phyloP scores from a whole-genome alignment of 2,113 vertebrate species.

The Pangasianodon gigas region DNA sequence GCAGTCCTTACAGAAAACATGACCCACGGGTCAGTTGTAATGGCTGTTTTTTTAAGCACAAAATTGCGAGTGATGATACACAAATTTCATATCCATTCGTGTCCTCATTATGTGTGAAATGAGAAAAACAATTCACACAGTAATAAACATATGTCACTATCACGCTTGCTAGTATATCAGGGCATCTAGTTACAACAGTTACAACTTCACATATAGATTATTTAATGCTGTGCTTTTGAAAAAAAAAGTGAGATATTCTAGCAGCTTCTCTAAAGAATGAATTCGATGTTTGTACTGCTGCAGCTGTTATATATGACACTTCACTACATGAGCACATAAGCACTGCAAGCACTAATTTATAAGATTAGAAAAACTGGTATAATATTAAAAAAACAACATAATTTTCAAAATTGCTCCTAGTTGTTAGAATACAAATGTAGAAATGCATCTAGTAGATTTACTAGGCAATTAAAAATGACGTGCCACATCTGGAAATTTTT shows the following conservation, averaged over 20 bases:
- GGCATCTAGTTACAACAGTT: not conserved
- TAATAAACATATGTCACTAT: not conserved
- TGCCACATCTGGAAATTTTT: constrained; percentile 16
- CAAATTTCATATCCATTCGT: not conserved
- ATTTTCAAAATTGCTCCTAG: not conserved
- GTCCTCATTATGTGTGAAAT: not conserved
- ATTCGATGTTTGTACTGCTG: not conserved
- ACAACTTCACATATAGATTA: not conserved
- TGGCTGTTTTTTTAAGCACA: not conserved
- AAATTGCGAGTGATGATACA: not conserved
- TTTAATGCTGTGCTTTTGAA: not conserved
- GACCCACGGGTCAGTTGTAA: not conserved
- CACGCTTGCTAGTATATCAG: not conserved
- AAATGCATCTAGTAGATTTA: not conserved
- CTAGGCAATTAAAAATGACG: constrained; percentile 1
- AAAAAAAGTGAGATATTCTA: not conserved
- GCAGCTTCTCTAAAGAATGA: not conserved
- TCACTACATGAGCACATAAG: not conserved
- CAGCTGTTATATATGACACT: not conserved
- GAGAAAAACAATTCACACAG: not conserved
- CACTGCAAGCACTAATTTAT: not conserved
- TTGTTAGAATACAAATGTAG: not conserved
- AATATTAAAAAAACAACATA: not conserved
- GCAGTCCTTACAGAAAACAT: not conserved
- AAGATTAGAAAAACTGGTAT: not conserved